A percentile compares a stretch with the other conserved stretches of the same genome.
Conservation (phyloP, 2,113 vertebrate species). For the Cyanocitta stelleri region DNA sequence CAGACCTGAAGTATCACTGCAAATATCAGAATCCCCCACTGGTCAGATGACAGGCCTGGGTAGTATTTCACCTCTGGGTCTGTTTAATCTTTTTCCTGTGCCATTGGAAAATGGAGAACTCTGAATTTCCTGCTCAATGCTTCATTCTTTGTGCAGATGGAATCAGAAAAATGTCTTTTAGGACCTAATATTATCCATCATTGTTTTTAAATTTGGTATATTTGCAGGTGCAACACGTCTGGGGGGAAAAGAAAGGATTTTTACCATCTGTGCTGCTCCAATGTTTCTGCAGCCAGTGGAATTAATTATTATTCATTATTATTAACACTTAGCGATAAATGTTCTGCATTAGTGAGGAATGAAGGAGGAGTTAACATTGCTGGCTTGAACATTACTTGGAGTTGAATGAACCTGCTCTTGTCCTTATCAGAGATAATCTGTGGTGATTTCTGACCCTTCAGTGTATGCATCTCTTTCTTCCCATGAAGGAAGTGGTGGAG, state of each 20-base stretch:
- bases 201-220: neutral
- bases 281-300: neutral
- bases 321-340: neutral
- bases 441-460: neutral
- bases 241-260: neutral
- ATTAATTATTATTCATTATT: neutral
- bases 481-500: neutral
- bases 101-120: neutral
- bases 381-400: neutral
- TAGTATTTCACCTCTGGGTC: neutral
- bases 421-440: neutral
- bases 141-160: neutral
- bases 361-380: neutral
- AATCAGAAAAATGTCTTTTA: neutral
- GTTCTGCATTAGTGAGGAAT: neutral
- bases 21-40: constrained; percentile 6
- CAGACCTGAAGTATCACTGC: neutral
- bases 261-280: neutral
- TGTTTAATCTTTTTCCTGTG: neutral
- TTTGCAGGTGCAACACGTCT: neutral
- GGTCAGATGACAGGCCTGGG: constrained; percentile 9
- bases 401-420: neutral
- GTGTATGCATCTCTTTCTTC: neutral
- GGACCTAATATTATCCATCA: neutral
- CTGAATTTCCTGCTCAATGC: neutral